Percentiles rank a stretch among this genome's conserved stretches.
Conservation (phyloP, 1,140 invertebrate genomes). For the Trichoplusia ni region DNA sequence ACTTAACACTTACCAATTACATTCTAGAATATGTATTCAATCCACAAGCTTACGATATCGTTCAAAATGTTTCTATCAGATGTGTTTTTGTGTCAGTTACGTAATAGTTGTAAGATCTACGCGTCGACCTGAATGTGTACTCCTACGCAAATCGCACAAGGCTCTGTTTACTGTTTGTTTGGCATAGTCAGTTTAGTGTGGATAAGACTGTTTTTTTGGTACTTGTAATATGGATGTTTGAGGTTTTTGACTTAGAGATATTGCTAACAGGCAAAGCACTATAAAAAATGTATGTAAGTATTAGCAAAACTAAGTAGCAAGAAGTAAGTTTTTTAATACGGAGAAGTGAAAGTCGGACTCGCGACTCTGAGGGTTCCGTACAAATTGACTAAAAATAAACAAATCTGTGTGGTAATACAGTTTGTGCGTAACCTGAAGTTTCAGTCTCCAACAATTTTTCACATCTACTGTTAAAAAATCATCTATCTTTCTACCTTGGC, state of each 20-base stretch:
- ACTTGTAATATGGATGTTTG: neutral
- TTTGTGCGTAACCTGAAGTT: too few relatives aligned
- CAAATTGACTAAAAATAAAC: too few relatives aligned
- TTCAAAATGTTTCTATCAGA: constrained; percentile 3
- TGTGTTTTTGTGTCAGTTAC: constrained; percentile 16
- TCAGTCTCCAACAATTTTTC: too few relatives aligned
- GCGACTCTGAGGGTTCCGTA: too few relatives aligned
- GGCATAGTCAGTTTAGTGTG: neutral
- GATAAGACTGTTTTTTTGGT: constrained; percentile 26
- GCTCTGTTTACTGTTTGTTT: constrained; percentile 24
- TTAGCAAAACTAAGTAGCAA: too few relatives aligned
- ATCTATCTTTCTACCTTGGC: too few relatives aligned
- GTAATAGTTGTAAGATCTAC: constrained; percentile 17
- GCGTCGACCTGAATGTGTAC: constrained; percentile 51
- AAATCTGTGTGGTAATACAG: too few relatives aligned
- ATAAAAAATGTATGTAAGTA: too few relatives aligned
- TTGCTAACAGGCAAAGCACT: neutral
- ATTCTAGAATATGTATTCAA: neutral
- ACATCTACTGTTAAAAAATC: too few relatives aligned
- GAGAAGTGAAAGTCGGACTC: too few relatives aligned
- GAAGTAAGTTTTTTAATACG: too few relatives aligned
- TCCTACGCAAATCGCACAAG: constrained; percentile 64
- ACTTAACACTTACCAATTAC: neutral
- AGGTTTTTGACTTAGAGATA: too few relatives aligned
- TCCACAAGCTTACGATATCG: neutral